Conservation (phyloP, 2,113 vertebrate genomes). For the Grammomys surdaster region DNA sequence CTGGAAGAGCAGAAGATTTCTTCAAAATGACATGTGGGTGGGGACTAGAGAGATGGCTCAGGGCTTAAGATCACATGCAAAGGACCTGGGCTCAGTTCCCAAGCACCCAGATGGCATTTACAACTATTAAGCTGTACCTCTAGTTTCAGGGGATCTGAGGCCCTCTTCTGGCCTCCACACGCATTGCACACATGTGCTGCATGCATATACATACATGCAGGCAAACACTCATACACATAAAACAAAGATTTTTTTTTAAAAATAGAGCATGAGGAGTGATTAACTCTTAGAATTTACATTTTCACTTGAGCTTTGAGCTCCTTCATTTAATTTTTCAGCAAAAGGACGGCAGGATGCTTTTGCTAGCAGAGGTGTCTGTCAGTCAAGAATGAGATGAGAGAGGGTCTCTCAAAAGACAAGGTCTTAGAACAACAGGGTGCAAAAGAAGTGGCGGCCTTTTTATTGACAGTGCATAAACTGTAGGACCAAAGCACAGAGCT, state of each 20-base stretch:
- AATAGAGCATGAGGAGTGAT: neutral
- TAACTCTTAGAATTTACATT: neutral
- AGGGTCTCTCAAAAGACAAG: neutral
- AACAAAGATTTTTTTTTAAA: too few relatives aligned
- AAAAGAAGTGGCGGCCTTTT: neutral
- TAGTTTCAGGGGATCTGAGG: neutral
- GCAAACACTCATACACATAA: neutral
- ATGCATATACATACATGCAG: neutral
- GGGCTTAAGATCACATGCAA: neutral
- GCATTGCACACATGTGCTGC: neutral
- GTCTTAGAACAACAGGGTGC: neutral
- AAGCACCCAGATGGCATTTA: neutral
- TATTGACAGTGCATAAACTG: neutral
- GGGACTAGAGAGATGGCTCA: neutral
- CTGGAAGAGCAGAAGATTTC: neutral
- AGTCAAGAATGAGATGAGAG: neutral
- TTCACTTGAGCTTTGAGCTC: neutral
- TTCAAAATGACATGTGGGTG: neutral
- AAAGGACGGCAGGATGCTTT: neutral
- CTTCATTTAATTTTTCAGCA: neutral
- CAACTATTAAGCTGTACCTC: neutral
- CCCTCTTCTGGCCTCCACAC: neutral
- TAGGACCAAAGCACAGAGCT: neutral
- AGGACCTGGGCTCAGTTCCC: neutral
- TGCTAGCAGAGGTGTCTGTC: neutral